These are phyloP conservation scores for Callionymus lyra DNA, from an alignment of 2,113 vertebrate species.

Conservation along the genomic window DNA sequence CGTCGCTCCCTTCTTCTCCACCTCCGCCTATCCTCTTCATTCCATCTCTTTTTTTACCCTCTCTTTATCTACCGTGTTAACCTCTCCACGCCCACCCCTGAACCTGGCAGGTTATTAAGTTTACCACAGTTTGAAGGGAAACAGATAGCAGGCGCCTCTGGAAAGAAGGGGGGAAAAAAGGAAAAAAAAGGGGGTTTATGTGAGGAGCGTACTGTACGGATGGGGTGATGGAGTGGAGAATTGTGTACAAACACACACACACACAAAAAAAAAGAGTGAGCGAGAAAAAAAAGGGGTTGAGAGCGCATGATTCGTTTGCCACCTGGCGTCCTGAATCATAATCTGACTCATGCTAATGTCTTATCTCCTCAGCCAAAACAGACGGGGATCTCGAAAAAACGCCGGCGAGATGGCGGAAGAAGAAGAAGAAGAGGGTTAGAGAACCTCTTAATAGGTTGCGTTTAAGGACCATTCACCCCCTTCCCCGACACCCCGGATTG, in stretches of 20 bases:
- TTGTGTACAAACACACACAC: no score
- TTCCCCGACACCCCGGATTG: constrained; percentile 16
- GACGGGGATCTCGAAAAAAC: constrained; percentile 3
- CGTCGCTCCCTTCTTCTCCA: constrained; percentile 21
- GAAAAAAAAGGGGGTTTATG: no score
- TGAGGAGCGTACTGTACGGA: no score
- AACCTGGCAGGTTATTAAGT: constrained; percentile 41
- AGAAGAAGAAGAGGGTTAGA: constrained; percentile 26
- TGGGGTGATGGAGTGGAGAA: no score
- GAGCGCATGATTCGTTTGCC: constrained; percentile 42
- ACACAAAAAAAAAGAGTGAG: no score
- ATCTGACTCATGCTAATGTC: constrained; percentile 66
- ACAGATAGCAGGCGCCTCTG: constrained; percentile 3
- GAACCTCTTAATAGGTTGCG: constrained; percentile 30
- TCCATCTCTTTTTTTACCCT: constrained; percentile 42
- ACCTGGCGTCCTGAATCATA: constrained; percentile 63
- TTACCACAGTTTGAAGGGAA: constrained; percentile 24
- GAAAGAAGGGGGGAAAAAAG: no score
- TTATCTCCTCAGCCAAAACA: constrained; percentile 37
- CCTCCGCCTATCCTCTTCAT: constrained; percentile 27
- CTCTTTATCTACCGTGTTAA: constrained; percentile 48
- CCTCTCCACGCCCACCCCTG: constrained; percentile 40
- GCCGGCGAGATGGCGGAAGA: constrained; percentile 22
- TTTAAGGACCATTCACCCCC: constrained; percentile 42
- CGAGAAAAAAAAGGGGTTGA: constrained; percentile 28